Base-by-base conservation (phyloP, 2,888 invertebrate genomes). In the Deilephila elpenor region DNA sequence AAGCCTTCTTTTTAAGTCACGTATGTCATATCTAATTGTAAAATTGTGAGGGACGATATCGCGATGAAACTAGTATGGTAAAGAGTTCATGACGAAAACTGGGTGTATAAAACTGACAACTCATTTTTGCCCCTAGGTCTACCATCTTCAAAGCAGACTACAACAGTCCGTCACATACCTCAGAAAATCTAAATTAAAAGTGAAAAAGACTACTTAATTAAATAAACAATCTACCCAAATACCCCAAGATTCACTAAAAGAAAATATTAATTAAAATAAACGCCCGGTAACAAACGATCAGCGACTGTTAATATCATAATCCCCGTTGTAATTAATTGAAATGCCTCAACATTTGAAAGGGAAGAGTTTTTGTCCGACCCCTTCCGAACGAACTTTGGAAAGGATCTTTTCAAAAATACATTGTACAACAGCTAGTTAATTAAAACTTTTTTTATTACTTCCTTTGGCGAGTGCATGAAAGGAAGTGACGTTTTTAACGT, bases 361-460 rank as follows among this genome's bases (percentile, higher is more conserved):
- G 53, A 72, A 56, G 34, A 34, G 34, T 34, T 72, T 72, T 74
- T 73, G 34, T 51, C 34, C 60, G 20, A 61, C 62, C 56, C 72
- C 67, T 62, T 53, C 64, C 34, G 71, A 72, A 75, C 59, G n/a
- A 76, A 73, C 60, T 79, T 75, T 71, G 44, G 64, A 44, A 73
- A 74, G 72, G 67, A 72, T 67, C 73, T 64, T 73, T 71, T 72
- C 70, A 60, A 70, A 70, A 75, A 80, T 77, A 79, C 75, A 78
- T 76, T 79, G 76, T 76, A 71, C 62, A 79, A 78, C 73, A 74
- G 73, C 76, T 75, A 79, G 77, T 78, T 79, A 79, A 80, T 80
- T 78, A 79, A 78, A 80, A 78, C 72, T 62, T 73, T 37, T 53
- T 59, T 59, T 73, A 64, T 64, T 67, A 51, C 67, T 25, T 20